Base-by-base conservation (phyloP, 1,140 invertebrate species). In the Heliconius congener region DNA sequence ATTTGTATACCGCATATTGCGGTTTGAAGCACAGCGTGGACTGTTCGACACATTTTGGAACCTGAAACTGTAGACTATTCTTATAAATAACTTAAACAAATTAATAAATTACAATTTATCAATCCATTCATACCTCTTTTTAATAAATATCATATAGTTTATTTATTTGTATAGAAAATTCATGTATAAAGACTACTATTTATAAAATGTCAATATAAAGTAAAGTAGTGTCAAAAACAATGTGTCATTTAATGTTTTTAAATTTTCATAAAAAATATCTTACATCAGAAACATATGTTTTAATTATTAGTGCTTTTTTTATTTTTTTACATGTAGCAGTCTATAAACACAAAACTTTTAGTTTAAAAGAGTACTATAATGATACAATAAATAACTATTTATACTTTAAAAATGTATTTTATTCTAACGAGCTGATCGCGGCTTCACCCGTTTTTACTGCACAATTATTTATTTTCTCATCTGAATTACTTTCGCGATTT, bases 1-100 rank as follows among this genome's bases (percentile, higher is more conserved):
- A 93, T 91, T 86, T 93, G 91, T n/a, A 91, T 76, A 16, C 86
- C 88, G 76, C 90, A 93, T 88, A 91, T 90, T 83, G 77, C 74
- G 37, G 86, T 91, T 78, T 87, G 86, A 16, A 91, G 39, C 8
- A 93, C 0, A 3, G 88, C 85, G 77, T 92, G 88, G 19, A 90
- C 82, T 52, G 88, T 90, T 23, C 90, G 89, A 89, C 92, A 93
- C 92, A 93, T 93, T 72, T 88, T 93, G 57, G 73, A 75, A 66
- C 27, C 60, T 66, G 60, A 66, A 66, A 66, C 27, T 66, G 11
- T 66, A 27, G 11, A 30, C 18, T 13, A 13, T 30, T 30, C 4
- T 11, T 66, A 27, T 30, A 66, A 66, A 66, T 57, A 66, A 30
- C 3, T 66, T 27, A 23, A 18, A 66, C 9, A 66, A 27, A 16